Conservation (phyloP, 2,113 vertebrate genomes). For the Plecotus auritus region DNA sequence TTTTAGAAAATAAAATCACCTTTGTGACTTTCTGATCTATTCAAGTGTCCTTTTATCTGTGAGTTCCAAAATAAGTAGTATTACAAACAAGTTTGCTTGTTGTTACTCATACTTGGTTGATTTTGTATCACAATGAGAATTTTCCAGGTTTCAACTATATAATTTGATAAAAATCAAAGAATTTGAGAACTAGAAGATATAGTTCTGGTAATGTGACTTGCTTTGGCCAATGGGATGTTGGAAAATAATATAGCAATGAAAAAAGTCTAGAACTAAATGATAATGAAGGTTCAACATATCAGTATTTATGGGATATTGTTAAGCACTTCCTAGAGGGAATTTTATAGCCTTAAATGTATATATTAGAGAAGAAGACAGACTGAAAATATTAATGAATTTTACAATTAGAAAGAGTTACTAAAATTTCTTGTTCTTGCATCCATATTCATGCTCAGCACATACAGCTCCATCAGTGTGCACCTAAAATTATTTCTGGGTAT, state of each 20-base stretch:
- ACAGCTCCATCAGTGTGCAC: not conserved
- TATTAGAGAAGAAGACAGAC: not conserved
- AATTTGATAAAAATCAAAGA: not conserved
- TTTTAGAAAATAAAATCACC: constrained; percentile 10
- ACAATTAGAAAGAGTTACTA: not conserved
- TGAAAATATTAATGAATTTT: not conserved
- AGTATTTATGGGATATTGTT: not conserved
- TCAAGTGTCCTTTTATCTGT: not conserved
- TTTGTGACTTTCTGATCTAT: constrained; percentile 23
- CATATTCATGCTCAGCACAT: not conserved
- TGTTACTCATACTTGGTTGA: constrained; percentile 12
- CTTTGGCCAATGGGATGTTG: not conserved
- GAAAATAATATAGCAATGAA: not conserved
- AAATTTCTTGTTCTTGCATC: not conserved
- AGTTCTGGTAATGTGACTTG: not conserved
- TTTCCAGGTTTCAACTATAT: not conserved
- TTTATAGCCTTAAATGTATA: not conserved
- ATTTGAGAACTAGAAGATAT: not conserved
- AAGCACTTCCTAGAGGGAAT: not conserved
- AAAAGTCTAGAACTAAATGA: not conserved
- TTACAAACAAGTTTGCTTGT: constrained; percentile 16
- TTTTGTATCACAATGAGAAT: constrained; percentile 38
- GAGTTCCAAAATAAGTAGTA: not conserved
- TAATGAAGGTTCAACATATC: not conserved
- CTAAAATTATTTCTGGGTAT: not conserved